Conservation (phyloP, 92 coral and sea anemone species). For the Desmophyllum pertusum region DNA sequence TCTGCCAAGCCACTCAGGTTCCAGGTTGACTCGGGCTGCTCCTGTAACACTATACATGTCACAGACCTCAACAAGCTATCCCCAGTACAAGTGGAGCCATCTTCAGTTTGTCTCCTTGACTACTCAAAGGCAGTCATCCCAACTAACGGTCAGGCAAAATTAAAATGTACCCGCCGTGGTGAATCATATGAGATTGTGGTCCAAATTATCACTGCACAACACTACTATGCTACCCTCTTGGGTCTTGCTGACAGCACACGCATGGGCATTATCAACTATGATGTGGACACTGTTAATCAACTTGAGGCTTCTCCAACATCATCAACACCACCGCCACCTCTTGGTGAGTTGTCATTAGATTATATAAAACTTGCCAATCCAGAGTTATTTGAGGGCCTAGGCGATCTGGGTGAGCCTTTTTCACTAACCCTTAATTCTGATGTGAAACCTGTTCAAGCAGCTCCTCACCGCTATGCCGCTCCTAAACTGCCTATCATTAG, state of each 20-base stretch:
- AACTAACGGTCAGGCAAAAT: conserved; percentile 48
- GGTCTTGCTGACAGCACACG: conserved; percentile 63
- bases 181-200: conserved; percentile 42
- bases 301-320: conserved; percentile 35
- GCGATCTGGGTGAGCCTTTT: no score
- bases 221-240: conserved; percentile 59
- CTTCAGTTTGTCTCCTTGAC: conserved; percentile 41
- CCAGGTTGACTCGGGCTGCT: conserved; percentile 25
- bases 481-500: no score
- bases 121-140: conserved; percentile 45
- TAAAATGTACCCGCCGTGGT: conserved; percentile 55
- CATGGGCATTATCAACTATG: conserved; percentile 55
- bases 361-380: conserved; percentile 34
- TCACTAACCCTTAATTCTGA: no score
- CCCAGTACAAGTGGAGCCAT: conserved; percentile 49
- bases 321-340: conserved; percentile 44
- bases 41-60: conserved; percentile 69
- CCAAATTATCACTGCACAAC: conserved; percentile 59
- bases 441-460: no score
- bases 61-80: conserved; percentile 63
- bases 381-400: conserved; percentile 57
- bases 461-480: no score
- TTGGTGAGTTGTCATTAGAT: conserved; percentile 53
- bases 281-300: conserved; percentile 48
- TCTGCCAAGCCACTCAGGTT: conserved; percentile 29